A percentile compares a stretch with the other conserved stretches of the same genome.
Evolutionary conservation across 1,140 invertebrate species (phyloP).

Genomic region (Heliconius nattereri): DNA sequence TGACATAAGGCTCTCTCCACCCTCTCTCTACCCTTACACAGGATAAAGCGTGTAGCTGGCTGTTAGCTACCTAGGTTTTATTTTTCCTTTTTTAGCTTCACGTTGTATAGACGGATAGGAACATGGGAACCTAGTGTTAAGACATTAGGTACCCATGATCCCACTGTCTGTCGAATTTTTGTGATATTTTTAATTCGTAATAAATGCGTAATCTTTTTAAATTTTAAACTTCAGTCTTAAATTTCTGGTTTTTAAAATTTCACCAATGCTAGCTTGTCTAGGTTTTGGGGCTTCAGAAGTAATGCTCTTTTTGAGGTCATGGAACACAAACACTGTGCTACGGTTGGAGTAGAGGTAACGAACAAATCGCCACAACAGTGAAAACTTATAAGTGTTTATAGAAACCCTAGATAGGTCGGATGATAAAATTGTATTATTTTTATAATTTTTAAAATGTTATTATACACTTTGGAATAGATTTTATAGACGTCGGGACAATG

Average conservation of each 20-base stretch:
- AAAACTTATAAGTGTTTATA: constrained; percentile 40
- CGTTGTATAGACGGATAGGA: background rate
- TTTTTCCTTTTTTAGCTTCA: background rate
- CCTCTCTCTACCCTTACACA: too few species aligned
- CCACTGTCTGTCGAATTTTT: too few species aligned
- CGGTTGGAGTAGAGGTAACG: constrained; percentile 30
- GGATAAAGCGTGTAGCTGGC: too few species aligned
- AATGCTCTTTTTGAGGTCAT: constrained; percentile 34
- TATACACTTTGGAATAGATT: too few species aligned
- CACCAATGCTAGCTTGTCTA: background rate
- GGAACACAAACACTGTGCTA: constrained; percentile 28
- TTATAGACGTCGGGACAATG: too few species aligned
- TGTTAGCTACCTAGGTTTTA: too few species aligned
- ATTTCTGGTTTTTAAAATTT: background rate
- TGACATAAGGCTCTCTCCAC: too few species aligned
- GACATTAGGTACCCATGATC: too few species aligned
- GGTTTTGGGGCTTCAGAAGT: constrained; percentile 32
- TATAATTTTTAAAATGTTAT: too few species aligned
- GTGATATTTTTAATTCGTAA: too few species aligned
- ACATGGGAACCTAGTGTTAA: background rate
- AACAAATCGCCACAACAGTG: constrained; percentile 37
- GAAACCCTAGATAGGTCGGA: constrained; percentile 29
- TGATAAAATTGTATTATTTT: background rate
- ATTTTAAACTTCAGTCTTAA: too few species aligned
- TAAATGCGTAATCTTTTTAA: too few species aligned